Evolutionary conservation across 53 echinoderm and acorn worm genomes (phyloP), one percentile per base, ranked within the genome.

Genomic region (Mesocentrotus franciscanus): DNA sequence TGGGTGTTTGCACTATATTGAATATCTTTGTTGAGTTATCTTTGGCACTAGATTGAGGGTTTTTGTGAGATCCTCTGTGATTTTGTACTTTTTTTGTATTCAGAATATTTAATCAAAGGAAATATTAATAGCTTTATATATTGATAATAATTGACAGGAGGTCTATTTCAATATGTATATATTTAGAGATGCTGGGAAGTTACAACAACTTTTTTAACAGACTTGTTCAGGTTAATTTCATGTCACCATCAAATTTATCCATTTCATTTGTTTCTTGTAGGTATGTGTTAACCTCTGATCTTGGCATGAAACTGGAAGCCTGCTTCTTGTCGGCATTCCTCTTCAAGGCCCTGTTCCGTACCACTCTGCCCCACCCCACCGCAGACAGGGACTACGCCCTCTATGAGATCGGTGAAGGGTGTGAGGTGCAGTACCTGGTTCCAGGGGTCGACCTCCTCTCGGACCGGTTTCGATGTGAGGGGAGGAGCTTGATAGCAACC

Each of bases 391-490:
- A 99, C 97, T 99, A 99, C 26, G 99, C 99, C 94, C 97, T 99
- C 93, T 99, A 99, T 95, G 99, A 99, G 95, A 97, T 99, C 22
- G 99, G 99, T 0, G 99, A 99, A 90, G 99, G 98, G 12, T 98
- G 99, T 89, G 99, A 99, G 95, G 99, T 99, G 5, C 99, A 99
- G 96, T 99, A 99, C 92, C 97, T 99, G n/a, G 95, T 99, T 9
- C 99, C 99, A 0, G 99, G 99, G 18, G 96, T 99, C 27, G 98
- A 98, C 78, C 97, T 98, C 0, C 96, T 99, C 26, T 99, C 99
- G 0, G 99, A 99, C 90, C 92, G 96, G 92, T 99, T 97, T 97
- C 94, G 99, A 29, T 99, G 99, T 78, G 99, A 99, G 24, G 99
- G 98, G 2, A 74, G 99, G 92, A 99, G 97, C 0, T 83, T 99